phyloP scores from a whole-genome alignment of 2,797 vertebrate species.

The Holocentrus rufus region DNA sequence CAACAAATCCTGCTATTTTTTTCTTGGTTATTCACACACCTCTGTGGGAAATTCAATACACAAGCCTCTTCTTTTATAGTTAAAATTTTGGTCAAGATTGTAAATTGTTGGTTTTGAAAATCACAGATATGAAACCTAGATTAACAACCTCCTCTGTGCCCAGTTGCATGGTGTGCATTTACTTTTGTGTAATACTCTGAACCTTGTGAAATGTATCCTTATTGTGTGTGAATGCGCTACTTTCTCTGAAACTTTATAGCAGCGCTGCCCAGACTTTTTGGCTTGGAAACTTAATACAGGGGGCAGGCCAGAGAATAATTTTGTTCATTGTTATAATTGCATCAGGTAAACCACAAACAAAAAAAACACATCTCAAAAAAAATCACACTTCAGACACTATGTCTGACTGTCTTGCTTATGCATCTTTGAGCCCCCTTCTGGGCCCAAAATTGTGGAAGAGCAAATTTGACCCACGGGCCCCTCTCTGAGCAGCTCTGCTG shows the following conservation, averaged over 20 bases:
- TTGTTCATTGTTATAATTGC: background rate
- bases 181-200: slow-evolving; percentile 2
- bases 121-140: background rate
- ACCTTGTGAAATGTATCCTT: background rate
- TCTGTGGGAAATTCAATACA: slow-evolving; percentile 33
- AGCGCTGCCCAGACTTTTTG: slow-evolving; percentile 8
- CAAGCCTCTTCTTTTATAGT: slow-evolving; percentile 19
- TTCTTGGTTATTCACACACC: slow-evolving; percentile 26
- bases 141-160: background rate
- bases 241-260: slow-evolving; percentile 1
- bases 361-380: too few relatives aligned
- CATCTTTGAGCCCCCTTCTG: background rate
- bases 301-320: background rate
- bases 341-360: too few relatives aligned
- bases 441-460: slow-evolving; percentile 19
- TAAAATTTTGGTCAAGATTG: background rate
- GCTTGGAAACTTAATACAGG: slow-evolving; percentile 4
- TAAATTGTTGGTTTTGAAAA: background rate
- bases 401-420: background rate
- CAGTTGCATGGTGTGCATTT: background rate
- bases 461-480: slow-evolving; percentile 9
- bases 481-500: slow-evolving; percentile 30
- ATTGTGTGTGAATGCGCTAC: background rate
- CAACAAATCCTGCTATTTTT: slow-evolving; percentile 5
- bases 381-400: background rate